These are phyloP conservation scores for Antrozous pallidus DNA, from an alignment of 2,797 vertebrate genomes.

Conservation along the genomic window DNA sequence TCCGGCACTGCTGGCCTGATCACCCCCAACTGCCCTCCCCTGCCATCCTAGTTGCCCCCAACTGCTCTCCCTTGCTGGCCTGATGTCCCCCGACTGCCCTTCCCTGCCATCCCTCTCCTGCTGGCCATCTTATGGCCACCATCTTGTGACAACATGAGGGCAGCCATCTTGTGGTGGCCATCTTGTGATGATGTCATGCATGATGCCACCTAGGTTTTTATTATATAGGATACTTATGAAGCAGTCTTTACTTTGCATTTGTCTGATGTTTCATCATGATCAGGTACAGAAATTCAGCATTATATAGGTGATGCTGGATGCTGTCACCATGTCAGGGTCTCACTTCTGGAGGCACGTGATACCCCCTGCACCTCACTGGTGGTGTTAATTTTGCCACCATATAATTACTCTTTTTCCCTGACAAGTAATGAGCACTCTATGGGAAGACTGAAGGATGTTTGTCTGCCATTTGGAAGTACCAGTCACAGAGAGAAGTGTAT, in stretches of 20 bases:
- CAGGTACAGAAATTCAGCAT: not conserved
- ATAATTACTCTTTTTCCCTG: not conserved
- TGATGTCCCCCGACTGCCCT: too few relatives aligned
- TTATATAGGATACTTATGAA: too few relatives aligned
- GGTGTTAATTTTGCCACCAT: not conserved
- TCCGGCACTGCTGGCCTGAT: too few relatives aligned
- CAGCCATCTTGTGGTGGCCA: too few relatives aligned
- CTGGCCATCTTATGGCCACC: too few relatives aligned
- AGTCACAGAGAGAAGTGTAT: not conserved
- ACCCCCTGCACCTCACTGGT: not conserved
- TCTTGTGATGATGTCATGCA: too few relatives aligned
- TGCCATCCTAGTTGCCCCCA: too few relatives aligned
- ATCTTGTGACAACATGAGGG: too few relatives aligned
- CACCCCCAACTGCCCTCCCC: too few relatives aligned
- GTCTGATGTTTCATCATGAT: not conserved
- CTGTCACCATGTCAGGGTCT: accelerated
- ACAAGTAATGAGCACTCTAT: not conserved
- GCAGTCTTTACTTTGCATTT: not conserved
- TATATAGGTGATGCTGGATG: not conserved
- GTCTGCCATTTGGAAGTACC: not conserved
- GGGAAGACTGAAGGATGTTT: not conserved
- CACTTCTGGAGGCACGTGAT: not conserved
- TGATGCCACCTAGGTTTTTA: too few relatives aligned
- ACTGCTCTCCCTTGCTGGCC: too few relatives aligned
- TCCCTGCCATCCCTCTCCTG: too few relatives aligned